These are phyloP conservation scores for Calephelis nemesis DNA, from an alignment of 1,140 invertebrate species.

Conservation along the genomic window DNA sequence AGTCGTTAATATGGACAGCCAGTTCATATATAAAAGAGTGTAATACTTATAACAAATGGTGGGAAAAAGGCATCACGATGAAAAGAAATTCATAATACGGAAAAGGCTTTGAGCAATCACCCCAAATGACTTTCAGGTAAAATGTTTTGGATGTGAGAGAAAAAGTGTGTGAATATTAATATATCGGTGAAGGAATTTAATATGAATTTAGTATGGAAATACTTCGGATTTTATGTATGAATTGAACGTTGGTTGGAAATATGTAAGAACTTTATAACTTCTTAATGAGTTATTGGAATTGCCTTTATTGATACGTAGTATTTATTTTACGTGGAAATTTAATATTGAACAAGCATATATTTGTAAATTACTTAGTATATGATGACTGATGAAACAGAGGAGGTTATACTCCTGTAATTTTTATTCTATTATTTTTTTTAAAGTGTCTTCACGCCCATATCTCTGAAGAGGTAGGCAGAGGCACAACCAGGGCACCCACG, in stretches of 20 bases:
- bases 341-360: no score
- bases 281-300: not conserved
- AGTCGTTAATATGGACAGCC: not conserved
- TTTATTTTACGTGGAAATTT: no score
- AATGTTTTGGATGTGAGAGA: slow-evolving; percentile 38
- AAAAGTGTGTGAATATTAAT: slow-evolving; percentile 59
- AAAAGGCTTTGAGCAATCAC: slow-evolving; percentile 46
- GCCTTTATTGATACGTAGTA: no score
- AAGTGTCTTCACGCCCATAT: no score
- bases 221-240: slow-evolving; percentile 50
- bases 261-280: slow-evolving; percentile 8
- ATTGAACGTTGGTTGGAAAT: slow-evolving; percentile 35
- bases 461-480: no score
- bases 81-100: slow-evolving; percentile 22
- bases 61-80: not conserved
- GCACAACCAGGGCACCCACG: no score
- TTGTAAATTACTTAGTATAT: no score
- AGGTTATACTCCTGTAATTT: no score
- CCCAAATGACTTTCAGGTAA: slow-evolving; percentile 46
- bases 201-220: slow-evolving; percentile 50
- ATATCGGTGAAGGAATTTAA: slow-evolving; percentile 55
- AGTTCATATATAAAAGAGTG: not conserved
- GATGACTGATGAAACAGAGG: no score
- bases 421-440: no score
- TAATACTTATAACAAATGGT: not conserved